Percentiles rank a stretch among this genome's conserved stretches.
These are phyloP conservation scores for Tachina lurida DNA, from an alignment of 2,888 invertebrate species.

Conservation along the genomic window DNA sequence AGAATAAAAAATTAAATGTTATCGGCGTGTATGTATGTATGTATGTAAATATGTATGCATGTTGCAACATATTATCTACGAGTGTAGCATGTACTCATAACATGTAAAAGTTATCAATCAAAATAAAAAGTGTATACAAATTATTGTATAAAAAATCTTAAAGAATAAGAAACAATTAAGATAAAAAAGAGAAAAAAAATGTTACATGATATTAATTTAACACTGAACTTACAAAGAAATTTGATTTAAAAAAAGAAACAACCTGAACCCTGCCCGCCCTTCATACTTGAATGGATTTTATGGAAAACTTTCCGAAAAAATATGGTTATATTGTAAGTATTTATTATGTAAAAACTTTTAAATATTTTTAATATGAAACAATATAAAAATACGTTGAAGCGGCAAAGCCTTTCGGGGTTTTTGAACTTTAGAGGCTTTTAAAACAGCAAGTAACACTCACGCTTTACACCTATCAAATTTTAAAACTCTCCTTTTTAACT, in stretches of 20 bases:
- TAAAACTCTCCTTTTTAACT: too few species aligned
- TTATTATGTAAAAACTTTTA: neutral
- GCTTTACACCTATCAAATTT: too few species aligned
- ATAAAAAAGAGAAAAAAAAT: conserved; percentile 7
- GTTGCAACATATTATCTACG: neutral
- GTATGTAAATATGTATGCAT: neutral
- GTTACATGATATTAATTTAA: neutral
- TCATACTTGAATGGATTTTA: conserved; percentile 55
- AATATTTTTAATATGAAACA: too few species aligned
- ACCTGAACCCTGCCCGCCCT: neutral
- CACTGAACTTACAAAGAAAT: conserved; percentile 22
- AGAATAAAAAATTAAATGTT: conserved; percentile 4
- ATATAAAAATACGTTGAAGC: too few species aligned
- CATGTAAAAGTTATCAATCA: conserved; percentile 2
- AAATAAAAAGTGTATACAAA: neutral
- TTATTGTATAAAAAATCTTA: neutral
- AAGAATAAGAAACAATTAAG: neutral
- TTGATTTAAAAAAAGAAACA: neutral
- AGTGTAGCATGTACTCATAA: neutral
- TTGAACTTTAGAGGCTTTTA: too few species aligned
- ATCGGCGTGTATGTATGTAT: neutral
- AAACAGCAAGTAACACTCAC: too few species aligned
- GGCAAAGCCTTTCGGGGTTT: too few species aligned
- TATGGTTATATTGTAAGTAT: conserved; percentile 78
- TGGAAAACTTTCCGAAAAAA: conserved; percentile 72